phyloP scores from a whole-genome alignment of 1,140 invertebrate genomes.

The Zaprionus taronus region DNA sequence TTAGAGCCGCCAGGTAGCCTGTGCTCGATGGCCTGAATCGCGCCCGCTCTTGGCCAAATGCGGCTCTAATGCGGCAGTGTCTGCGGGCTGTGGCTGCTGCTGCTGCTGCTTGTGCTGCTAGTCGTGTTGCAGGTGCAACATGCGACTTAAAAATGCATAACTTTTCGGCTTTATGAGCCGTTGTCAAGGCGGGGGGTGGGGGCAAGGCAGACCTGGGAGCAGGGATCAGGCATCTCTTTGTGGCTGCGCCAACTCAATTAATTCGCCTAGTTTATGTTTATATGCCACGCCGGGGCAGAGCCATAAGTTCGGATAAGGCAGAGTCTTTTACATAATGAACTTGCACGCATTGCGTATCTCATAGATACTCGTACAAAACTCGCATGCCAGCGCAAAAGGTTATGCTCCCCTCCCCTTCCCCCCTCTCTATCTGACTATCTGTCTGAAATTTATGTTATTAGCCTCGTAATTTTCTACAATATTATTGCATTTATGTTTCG shows the following conservation, averaged over 20 bases:
- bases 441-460: conserved; percentile 75
- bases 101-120: no score
- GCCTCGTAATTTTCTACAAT: conserved; percentile 74
- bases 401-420: not conserved
- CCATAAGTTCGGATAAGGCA: conserved; percentile 72
- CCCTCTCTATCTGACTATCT: not conserved
- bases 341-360: conserved; percentile 78
- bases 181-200: conserved; percentile 4
- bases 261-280: conserved; percentile 82
- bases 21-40: conserved; percentile 8
- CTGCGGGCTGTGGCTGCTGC: not conserved
- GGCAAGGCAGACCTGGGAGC: not conserved
- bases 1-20: conserved; percentile 50
- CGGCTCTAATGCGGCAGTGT: conserved; percentile 53
- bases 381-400: conserved; percentile 42
- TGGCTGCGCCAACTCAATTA: conserved; percentile 65
- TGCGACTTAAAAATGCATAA: conserved; percentile 72
- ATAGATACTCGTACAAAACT: conserved; percentile 56
- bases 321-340: conserved; percentile 64
- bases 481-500: conserved; percentile 77
- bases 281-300: conserved; percentile 46
- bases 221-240: conserved; percentile 13
- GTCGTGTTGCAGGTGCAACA: conserved; percentile 60
- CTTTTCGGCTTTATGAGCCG: conserved; percentile 74
- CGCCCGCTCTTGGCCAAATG: conserved; percentile 60